Percentiles rank a stretch among this genome's conserved stretches.
Conservation (phyloP, 2,888 invertebrate species). For the Polydrusus tereticollis region DNA sequence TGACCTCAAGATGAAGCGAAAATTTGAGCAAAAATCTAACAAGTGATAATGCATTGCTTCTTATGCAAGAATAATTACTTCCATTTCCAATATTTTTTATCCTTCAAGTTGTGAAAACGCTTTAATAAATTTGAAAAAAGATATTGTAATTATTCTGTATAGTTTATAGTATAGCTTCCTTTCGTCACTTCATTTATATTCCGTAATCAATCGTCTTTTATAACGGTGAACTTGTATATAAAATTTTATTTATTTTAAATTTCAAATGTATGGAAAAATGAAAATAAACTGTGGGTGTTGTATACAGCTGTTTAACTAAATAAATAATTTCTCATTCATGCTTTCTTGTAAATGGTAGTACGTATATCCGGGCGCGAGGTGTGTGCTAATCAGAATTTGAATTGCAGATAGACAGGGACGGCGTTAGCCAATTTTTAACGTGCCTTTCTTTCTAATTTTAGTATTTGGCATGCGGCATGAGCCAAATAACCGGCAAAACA, state of each 20-base stretch:
- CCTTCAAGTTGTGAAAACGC: background rate
- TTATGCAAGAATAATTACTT: too few species aligned
- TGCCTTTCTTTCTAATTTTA: too few species aligned
- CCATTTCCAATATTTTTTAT: too few species aligned
- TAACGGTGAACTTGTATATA: conserved; percentile 1
- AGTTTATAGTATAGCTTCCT: too few species aligned
- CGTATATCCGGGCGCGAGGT: conserved; percentile 31
- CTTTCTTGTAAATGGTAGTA: conserved; percentile 42
- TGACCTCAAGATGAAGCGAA: too few species aligned
- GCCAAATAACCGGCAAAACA: too few species aligned
- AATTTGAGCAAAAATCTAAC: too few species aligned
- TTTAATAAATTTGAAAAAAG: background rate
- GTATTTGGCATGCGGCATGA: too few species aligned
- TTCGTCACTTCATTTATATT: conserved; percentile 8
- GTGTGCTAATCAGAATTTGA: conserved; percentile 34
- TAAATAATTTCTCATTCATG: conserved; percentile 47
- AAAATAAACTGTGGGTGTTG: conserved; percentile 25
- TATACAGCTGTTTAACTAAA: conserved; percentile 32
- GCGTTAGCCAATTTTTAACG: background rate
- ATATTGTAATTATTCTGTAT: too few species aligned
- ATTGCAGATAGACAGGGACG: conserved; percentile 23
- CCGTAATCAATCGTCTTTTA: background rate
- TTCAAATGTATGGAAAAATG: conserved; percentile 22
- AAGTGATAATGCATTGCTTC: too few species aligned
- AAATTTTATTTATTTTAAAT: conserved; percentile 14